Base-by-base conservation (phyloP, 2,888 invertebrate genomes). In the Amiota communis region DNA sequence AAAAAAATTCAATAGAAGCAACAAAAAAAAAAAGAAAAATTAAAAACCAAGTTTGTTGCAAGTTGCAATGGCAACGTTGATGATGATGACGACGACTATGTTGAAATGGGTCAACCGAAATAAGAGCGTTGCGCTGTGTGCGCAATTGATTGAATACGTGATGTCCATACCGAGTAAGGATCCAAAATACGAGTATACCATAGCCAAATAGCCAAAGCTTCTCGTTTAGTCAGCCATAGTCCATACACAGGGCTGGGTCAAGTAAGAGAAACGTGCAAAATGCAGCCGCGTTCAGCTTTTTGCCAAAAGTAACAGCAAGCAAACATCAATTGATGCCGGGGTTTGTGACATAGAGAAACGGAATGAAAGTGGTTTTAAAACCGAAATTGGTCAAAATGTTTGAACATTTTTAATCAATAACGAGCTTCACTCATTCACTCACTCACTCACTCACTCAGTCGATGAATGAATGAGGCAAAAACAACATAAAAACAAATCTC, bases 71-170 rank as follows among this genome's bases (percentile, higher is more conserved):
- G 59, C 53, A n/a, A n/a, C n/a, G 70, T 64, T 74, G 72, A 74
- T 74, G 36, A 48, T 73, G 78, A 64, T 77, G 85, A 81, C 77
- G 81, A 77, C 79, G 79, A 72, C 78, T 81, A 76, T 76, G 77
- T 81, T 76, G 85, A 83, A 83, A 85, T 84, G 85, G 83, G 85
- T 85, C 85, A 85, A 79, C 79, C 77, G 78, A 81, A 83, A 85
- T 83, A 85, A 83, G 83, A 78, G 78, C n/a, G 57, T 15, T 17
- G 57, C 57, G 59, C 59, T 15, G 53, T 53, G 48, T 68, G 67
- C 84, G 85, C 83, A 85, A 85, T 85, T 83, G 83, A 83, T 83
- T 83, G 86, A 83, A 83, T 85, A 83, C 83, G 83, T 83, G 83
- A 83, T 85, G 81, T 82, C 83, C 84, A 84, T 83, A 80, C 86